Evolutionary conservation across 2,888 invertebrate species (phyloP).

Genomic region (Ernsta delagoae): DNA sequence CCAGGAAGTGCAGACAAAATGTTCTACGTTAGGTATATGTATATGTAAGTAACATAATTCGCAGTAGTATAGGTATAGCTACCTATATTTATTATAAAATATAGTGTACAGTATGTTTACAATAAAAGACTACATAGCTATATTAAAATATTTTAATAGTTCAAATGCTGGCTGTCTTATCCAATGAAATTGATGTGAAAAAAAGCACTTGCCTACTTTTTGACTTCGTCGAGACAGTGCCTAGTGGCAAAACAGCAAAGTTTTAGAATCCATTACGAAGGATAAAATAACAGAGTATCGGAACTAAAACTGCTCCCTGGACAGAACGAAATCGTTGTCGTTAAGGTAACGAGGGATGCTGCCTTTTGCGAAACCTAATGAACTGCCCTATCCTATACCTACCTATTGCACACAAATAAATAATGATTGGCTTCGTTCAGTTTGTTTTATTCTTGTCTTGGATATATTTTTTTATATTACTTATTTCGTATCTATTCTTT

Average conservation of each 20-base stretch:
- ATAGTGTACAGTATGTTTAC: no score
- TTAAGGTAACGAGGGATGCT: conserved; percentile 79
- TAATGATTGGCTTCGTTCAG: conserved; percentile 8
- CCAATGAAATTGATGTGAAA: no score
- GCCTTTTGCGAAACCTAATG: conserved; percentile 77
- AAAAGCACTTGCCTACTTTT: no score
- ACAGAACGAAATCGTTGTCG: conserved; percentile 78
- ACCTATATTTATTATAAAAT: no score
- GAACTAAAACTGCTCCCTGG: conserved; percentile 76
- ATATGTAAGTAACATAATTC: no score
- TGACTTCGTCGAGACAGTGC: no score
- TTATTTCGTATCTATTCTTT: neutral
- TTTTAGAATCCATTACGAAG: conserved; percentile 73
- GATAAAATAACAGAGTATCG: conserved; percentile 72
- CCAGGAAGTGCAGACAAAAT: no score
- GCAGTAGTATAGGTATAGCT: no score
- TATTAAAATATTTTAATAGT: no score
- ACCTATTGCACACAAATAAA: conserved; percentile 6
- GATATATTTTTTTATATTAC: neutral
- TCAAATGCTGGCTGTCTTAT: no score
- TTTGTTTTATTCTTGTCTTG: neutral
- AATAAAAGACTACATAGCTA: no score
- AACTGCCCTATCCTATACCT: conserved; percentile 52
- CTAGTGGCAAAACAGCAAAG: conserved; percentile 52
- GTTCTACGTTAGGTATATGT: no score